Evolutionary conservation across 1,140 invertebrate species (phyloP).

Genomic region (Platorchestia sp.): DNA sequence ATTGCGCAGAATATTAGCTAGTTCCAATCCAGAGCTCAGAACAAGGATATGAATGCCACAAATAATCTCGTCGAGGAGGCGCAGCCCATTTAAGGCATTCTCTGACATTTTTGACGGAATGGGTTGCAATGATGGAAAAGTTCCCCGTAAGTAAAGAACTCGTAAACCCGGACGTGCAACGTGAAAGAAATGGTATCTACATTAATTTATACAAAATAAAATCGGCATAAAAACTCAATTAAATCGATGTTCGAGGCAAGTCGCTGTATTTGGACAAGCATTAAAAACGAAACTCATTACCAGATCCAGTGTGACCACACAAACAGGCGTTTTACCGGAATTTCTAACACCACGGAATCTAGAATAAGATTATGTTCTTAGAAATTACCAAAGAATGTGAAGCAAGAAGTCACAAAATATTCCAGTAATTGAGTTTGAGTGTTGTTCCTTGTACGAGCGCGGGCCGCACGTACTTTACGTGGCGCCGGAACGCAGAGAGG

Average conservation of each 20-base stretch:
- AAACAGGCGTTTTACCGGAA: neutral
- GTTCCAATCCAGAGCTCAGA: too few species aligned
- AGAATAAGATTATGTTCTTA: neutral
- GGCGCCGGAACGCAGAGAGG: neutral
- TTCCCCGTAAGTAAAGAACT: neutral
- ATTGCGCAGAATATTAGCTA: neutral
- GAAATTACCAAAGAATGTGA: neutral
- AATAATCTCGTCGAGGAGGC: neutral
- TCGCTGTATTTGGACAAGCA: neutral
- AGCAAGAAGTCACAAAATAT: neutral
- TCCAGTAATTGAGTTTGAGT: neutral
- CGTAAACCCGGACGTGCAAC: neutral
- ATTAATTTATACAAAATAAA: neutral
- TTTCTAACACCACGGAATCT: neutral
- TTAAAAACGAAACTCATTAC: neutral
- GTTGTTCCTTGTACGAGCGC: neutral
- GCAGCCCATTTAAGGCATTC: neutral
- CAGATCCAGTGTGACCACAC: neutral
- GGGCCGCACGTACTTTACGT: neutral
- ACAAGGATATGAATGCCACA: neutral
- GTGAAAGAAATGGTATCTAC: neutral
- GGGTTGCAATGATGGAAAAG: neutral
- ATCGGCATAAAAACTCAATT: neutral
- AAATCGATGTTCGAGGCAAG: neutral
- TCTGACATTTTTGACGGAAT: neutral